phyloP scores from a whole-genome alignment of 2,113 vertebrate species.

The Neopipo cinnamomea region DNA sequence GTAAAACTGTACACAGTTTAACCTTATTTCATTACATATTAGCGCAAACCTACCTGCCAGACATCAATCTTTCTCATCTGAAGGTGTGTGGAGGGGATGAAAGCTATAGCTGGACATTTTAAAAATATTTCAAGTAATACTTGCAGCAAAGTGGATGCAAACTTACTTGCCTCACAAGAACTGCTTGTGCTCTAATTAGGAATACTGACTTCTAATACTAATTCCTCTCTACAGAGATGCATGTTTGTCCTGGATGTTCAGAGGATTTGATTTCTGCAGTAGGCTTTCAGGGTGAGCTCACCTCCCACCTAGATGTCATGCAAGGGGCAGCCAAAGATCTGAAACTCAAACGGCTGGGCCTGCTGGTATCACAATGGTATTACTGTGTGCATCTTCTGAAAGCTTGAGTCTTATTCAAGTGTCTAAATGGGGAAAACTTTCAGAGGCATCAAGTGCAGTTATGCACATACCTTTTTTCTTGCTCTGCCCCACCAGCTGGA shows the following conservation, averaged over 20 bases:
- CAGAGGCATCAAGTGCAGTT: background rate
- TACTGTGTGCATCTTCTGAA: background rate
- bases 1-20: background rate
- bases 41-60: background rate
- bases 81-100: background rate
- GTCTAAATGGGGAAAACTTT: background rate
- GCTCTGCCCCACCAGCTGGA: background rate
- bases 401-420: rapidly evolving
- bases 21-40: background rate
- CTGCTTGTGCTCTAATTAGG: background rate
- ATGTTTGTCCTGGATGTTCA: background rate
- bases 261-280: background rate
- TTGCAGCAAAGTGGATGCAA: background rate
- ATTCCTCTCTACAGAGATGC: background rate
- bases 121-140: background rate
- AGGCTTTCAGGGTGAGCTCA: background rate
- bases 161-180: background rate
- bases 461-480: background rate
- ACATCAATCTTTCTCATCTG: background rate
- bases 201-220: background rate
- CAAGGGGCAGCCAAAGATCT: background rate
- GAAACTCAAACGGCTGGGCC: background rate
- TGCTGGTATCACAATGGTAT: background rate
- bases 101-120: background rate
- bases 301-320: background rate